Evolutionary conservation across 2,888 invertebrate species (phyloP), one percentile per base, ranked within the genome.

Genomic region (Peribatodes rhomboidaria): DNA sequence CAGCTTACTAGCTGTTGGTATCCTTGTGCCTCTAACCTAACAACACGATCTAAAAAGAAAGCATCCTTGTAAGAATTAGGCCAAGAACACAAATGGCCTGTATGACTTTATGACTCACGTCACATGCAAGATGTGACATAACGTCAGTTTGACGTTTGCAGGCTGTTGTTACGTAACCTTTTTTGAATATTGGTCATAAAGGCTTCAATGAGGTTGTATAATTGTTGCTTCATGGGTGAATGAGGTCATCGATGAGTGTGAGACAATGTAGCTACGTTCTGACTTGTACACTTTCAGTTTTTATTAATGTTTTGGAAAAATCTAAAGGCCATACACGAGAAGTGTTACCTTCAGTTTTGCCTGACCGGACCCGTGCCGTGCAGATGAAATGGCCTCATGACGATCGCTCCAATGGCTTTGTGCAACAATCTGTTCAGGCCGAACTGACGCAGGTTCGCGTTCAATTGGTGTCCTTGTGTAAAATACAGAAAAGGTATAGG

Each of bases 61-160:
- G 80, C 16, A 78, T 68, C 64, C 63, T 68, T 77, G 59, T 66
- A 58, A 59, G 71, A 76, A 74, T 73, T 79, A 61, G 81, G 84
- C 81, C 85, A 81, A 75, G 77, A 70, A 64, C 79, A 63, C 65
- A 74, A 76, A n/a, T 27, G 52, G 13, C n/a, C 14, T 39, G 52
- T 8, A 39, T 22, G 53, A 16, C 13, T 44, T 55, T 44, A 68
- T 70, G 68, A 78, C 60, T 67, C 59, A 70, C 50, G 49, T 52
- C 18, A 16, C 41, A 58, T 50, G 68, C 61, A 68, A 73, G 70
- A 67, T 66, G 50, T 75, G 80, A 74, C 73, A 76, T 78, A 56
- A 65, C 50, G 39, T 44, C 35, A 39, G 62, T 27, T 54, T 54
- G 58, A 59, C 58, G 60, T 37, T 14, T 22, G 33, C 50, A 33